Percentiles rank a stretch among this genome's conserved stretches.
phyloP scores from a whole-genome alignment of 2,888 invertebrate species.

The Campoplex nolae region DNA sequence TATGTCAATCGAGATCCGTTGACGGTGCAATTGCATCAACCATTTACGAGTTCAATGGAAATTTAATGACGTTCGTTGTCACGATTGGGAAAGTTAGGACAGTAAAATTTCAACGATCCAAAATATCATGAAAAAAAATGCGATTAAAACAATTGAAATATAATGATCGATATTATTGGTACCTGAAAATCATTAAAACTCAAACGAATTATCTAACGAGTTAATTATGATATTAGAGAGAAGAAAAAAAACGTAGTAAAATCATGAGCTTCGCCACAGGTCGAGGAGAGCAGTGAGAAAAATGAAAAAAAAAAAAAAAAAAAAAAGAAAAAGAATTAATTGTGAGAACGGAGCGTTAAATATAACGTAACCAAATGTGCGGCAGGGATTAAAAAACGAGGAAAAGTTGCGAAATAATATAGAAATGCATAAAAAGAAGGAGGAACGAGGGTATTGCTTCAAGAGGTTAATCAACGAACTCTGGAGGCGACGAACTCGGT shows the following conservation, averaged over 20 bases:
- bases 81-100: background rate
- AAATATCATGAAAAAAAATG: background rate
- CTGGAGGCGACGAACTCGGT: constrained; percentile 18
- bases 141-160: background rate
- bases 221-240: background rate
- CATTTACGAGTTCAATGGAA: background rate
- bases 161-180: background rate
- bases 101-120: background rate
- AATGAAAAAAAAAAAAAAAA: background rate
- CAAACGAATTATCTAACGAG: background rate
- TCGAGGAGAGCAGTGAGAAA: constrained; percentile 11
- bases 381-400: constrained; percentile 3
- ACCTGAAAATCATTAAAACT: background rate
- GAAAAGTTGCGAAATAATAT: constrained; percentile 41
- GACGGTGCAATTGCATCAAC: background rate
- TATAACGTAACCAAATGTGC: constrained; percentile 36
- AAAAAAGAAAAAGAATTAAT: background rate
- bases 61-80: no score
- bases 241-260: background rate
- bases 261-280: constrained; percentile 5
- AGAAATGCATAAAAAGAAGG: constrained; percentile 11
- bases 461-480: constrained; percentile 59
- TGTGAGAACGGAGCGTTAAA: constrained; percentile 42
- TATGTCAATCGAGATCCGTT: background rate
- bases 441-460: constrained; percentile 14